phyloP scores from a whole-genome alignment of 2,113 vertebrate genomes.

The Cyprinus carpio region DNA sequence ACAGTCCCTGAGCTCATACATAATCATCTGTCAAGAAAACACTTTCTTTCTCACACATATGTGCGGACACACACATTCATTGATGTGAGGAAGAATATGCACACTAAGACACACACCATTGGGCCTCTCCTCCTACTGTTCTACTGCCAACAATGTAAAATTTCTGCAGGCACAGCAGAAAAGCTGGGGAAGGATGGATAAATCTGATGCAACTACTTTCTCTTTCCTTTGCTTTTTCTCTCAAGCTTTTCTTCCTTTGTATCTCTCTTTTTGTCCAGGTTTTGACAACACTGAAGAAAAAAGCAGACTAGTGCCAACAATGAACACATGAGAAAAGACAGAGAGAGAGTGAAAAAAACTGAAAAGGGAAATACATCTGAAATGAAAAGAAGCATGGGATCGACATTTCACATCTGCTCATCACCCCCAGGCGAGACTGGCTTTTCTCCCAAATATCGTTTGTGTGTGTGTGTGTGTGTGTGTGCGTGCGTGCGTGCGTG shows the following conservation, averaged over 20 bases:
- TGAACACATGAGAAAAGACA: not conserved
- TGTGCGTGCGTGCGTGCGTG: too few relatives aligned
- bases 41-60: not conserved
- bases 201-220: slow-evolving; percentile 49
- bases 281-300: not conserved
- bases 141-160: slow-evolving; percentile 58
- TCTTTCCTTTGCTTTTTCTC: not conserved
- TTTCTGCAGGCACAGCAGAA: slow-evolving; percentile 55
- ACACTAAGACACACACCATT: not conserved
- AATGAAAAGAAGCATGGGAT: slow-evolving; percentile 23
- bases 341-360: not conserved
- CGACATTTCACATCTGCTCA: slow-evolving; percentile 52
- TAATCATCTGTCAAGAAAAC: not conserved
- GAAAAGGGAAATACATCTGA: not conserved
- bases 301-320: not conserved
- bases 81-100: not conserved
- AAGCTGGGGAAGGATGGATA: slow-evolving; percentile 46
- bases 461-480: slow-evolving; percentile 32
- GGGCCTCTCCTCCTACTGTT: not conserved
- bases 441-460: not conserved
- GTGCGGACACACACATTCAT: not conserved
- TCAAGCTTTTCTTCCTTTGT: not conserved
- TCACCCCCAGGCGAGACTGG: slow-evolving; percentile 13
- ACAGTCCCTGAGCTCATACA: slow-evolving; percentile 9
- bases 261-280: not conserved